phyloP scores from a whole-genome alignment of 2,888 invertebrate species.

The Eristalinus sepulchralis region DNA sequence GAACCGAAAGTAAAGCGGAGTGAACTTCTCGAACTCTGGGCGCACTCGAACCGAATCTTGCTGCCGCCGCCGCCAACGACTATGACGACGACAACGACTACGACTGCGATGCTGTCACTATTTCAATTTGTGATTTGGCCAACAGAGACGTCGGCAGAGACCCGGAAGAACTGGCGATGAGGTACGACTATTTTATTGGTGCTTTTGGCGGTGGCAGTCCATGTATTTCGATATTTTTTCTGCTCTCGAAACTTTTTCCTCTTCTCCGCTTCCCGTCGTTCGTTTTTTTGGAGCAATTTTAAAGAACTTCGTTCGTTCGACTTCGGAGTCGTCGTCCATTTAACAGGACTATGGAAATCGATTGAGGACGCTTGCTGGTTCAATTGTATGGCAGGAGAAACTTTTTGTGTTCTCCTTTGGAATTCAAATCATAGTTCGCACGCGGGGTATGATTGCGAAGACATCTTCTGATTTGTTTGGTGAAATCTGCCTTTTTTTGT shows the following conservation, averaged over 20 bases:
- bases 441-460: background rate
- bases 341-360: slow-evolving; percentile 39
- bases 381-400: slow-evolving; percentile 11
- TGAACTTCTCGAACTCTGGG: background rate
- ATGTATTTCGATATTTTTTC: background rate
- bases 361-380: slow-evolving; percentile 1
- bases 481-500: background rate
- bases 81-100: slow-evolving; percentile 15
- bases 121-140: slow-evolving; percentile 53
- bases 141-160: slow-evolving; percentile 9
- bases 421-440: slow-evolving; percentile 25
- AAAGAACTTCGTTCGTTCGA: background rate
- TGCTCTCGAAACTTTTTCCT: background rate
- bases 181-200: slow-evolving; percentile 47
- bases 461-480: background rate
- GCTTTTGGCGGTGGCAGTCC: slow-evolving; percentile 9
- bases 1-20: slow-evolving; percentile 9
- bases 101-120: slow-evolving; percentile 22
- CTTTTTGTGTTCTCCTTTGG: slow-evolving; percentile 18
- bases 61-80: background rate
- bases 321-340: slow-evolving; percentile 9
- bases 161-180: slow-evolving; percentile 43
- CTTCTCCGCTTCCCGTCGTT: background rate
- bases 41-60: background rate
- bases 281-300: slow-evolving; percentile 20